A percentile compares a stretch with the other conserved stretches of the same genome.
Conservation (phyloP, 1,140 invertebrate genomes). For the Drosophila persimilis region DNA sequence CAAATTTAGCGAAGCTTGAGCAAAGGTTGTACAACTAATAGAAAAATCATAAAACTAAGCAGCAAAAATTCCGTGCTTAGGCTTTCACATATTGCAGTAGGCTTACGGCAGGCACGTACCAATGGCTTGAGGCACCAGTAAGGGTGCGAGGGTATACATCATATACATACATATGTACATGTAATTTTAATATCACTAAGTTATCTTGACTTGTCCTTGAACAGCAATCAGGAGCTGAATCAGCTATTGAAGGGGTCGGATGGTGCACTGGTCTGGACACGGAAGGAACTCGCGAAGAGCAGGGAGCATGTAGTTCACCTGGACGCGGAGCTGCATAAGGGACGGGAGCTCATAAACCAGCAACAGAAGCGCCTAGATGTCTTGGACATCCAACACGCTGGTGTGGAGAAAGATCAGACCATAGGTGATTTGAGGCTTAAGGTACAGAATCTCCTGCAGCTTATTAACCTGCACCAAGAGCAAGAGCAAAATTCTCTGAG, state of each 20-base stretch:
- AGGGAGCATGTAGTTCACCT: neutral
- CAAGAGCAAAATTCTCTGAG: neutral
- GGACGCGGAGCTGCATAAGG: slow-evolving; percentile 3
- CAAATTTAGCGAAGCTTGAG: no score
- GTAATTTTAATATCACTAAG: no score
- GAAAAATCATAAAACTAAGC: no score
- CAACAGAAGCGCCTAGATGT: neutral
- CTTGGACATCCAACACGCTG: neutral
- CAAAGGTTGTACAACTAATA: no score
- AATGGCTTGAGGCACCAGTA: no score
- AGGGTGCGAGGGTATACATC: no score
- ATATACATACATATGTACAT: no score
- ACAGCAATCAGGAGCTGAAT: slow-evolving; percentile 18
- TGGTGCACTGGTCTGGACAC: neutral
- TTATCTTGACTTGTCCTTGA: no score
- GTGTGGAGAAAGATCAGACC: neutral
- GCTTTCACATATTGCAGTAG: no score
- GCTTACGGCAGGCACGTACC: no score
- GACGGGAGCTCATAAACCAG: neutral
- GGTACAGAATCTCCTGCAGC: slow-evolving; percentile 14
- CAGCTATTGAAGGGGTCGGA: slow-evolving; percentile 11
- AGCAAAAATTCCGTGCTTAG: no score
- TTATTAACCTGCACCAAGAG: neutral
- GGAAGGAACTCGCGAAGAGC: neutral
- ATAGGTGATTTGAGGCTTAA: slow-evolving; percentile 14